phyloP scores from a whole-genome alignment of 2,888 invertebrate genomes.

The Dryobota labecula region DNA sequence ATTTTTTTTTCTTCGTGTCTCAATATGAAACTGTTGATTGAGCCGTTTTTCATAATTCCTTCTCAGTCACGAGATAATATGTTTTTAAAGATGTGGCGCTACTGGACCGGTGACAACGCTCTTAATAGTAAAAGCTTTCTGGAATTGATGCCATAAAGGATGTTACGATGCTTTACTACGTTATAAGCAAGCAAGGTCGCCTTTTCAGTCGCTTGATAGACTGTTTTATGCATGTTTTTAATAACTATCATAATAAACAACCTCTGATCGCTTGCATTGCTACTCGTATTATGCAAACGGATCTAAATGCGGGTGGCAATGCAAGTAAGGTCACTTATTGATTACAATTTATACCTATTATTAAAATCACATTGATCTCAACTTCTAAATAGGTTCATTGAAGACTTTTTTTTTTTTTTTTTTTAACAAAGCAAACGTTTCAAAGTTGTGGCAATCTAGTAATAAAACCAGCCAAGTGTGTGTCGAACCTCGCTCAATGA shows the following conservation, averaged over 20 bases:
- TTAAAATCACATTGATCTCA: not conserved
- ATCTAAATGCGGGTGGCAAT: slow-evolving; percentile 49
- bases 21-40: no score
- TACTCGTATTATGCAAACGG: slow-evolving; percentile 45
- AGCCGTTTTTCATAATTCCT: no score
- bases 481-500: no score
- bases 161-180: slow-evolving; percentile 24
- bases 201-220: slow-evolving; percentile 15
- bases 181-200: slow-evolving; percentile 22
- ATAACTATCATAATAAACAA: slow-evolving; percentile 30
- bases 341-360: slow-evolving; percentile 15
- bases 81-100: no score
- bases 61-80: no score
- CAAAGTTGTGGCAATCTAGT: not conserved
- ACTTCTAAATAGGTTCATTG: not conserved
- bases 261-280: slow-evolving; percentile 20
- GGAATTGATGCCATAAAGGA: slow-evolving; percentile 36
- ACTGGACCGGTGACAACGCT: no score
- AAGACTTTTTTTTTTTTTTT: no score
- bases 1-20: no score
- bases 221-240: slow-evolving; percentile 6
- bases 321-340: slow-evolving; percentile 32
- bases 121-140: slow-evolving; percentile 48
- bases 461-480: no score
- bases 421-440: no score